Evolutionary conservation across 2,797 vertebrate genomes (phyloP), one percentile per base, ranked within the genome.

Genomic region (Hemitrygon akajei): DNA sequence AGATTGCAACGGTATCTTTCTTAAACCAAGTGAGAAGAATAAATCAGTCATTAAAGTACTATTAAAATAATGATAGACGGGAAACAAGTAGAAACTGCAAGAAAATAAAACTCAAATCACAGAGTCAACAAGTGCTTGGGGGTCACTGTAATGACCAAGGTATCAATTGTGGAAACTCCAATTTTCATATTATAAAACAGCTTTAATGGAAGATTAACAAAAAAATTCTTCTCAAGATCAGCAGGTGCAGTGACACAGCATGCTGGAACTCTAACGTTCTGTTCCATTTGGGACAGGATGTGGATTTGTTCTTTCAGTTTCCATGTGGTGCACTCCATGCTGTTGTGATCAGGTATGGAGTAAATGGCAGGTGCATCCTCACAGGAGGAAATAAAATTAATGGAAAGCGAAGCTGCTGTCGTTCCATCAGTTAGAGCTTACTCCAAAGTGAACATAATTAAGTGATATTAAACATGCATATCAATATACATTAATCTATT

Each of bases 231-330:
- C 27, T 34, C 84, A 30, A 34, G 60, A 89, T 89, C 60, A 89
- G 86, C 86, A 89, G 86, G 60, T 89, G 86, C 86, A 89, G 86
- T 89, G 63, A 63, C 86, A 89, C 86, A 89, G 86, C 86, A 20
- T 89, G 86, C 18, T 69, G 60, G 60, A 89, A 34, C 86, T 89
- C 86, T 89, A 69, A 89, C 86, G 69, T 89, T 89, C 86, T 89
- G 86, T 89, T 63, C 63, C 63, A 89, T 69, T 89, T 89, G 60
- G 89, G 63, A 89, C 86, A 89, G 86, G 86, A 89, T 89, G 86
- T 69, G 60, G 63, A 89, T 89, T 69, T 89, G 86, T 89, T 69
- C 86, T 69, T 69, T 89, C 63, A 22, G 66, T 89, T 60, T 22
- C 86, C 60, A 37, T 63, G 63, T 89, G 86, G 60, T 37, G 63